Evolutionary conservation across 2,113 vertebrate genomes (phyloP), one percentile per base, ranked within the genome.

Genomic region (Hemiprocne comata): DNA sequence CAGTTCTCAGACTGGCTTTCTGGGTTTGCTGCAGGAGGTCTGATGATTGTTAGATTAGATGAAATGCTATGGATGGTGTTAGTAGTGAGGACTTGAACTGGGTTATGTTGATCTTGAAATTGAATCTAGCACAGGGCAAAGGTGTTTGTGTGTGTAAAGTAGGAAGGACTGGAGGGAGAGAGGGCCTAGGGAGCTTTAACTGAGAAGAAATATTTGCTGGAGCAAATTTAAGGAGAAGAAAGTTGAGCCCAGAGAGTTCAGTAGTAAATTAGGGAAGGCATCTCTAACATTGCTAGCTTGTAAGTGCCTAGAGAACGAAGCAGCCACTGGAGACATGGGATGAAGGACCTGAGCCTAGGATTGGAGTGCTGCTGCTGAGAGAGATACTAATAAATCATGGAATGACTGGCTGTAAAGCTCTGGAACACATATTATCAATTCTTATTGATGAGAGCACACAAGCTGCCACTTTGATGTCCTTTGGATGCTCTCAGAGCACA

Each of bases 11-110:
- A 18, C 31, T 57, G 54, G 9, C 19, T 50, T 13, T 40, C 2
- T 17, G 72, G 17, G 13, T 12, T 12, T 87, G 25, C 78, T 40
- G 54, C 2, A 3, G 73, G 55, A 91, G 9, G 0, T 2, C 25
- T 76, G 18, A 1, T 64, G 66, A 21, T 46, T 28, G 8, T 25
- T 72, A 19, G n/a, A 89, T 53, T 20, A 5, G 21, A 33, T 69
- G 67, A 55, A 69, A 34, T 38, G n/a, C 18, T 51, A 1, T 0
- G 0, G 46, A 46, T 72, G 40, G 46, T n/a, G 2, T 12, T 69
- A 26, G 18, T 62, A 31, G 26, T 4, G 24, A 57, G 40, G 38
- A 26, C 34, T 51, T 46, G 28, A 40, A 21, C 25, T 51, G 73
- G 36, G 28, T 24, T 77, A 11, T 10, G 62, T 8, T 26, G 62